Evolutionary conservation across 2,113 vertebrate genomes (phyloP).

Genomic region (Orycteropus afer): DNA sequence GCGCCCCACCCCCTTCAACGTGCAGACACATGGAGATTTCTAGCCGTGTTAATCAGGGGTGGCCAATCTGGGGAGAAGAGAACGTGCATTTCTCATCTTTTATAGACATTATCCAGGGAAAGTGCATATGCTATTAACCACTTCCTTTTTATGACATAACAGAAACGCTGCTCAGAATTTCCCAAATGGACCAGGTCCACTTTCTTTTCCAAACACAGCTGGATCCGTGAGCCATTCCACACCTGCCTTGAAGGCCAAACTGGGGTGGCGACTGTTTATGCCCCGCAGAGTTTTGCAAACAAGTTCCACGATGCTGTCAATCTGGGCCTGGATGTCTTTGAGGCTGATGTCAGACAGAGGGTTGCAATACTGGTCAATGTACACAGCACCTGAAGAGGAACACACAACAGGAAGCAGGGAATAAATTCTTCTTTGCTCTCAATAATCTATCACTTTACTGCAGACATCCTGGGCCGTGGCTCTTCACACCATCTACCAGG

Average conservation of each 20-base stretch:
- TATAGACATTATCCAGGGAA: neutral
- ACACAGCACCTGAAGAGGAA: slow-evolving; percentile 90
- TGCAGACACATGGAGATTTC: rapidly evolving
- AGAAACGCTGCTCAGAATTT: neutral
- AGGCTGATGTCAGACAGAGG: slow-evolving; percentile 94
- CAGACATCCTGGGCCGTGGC: neutral
- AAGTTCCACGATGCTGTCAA: slow-evolving; percentile 92
- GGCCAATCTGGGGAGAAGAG: neutral
- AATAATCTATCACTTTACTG: neutral
- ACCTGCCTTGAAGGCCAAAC: slow-evolving; percentile 90
- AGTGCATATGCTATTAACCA: neutral
- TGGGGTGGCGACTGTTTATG: slow-evolving; percentile 94
- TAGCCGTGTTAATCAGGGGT: no score
- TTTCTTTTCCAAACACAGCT: neutral
- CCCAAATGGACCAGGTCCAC: neutral
- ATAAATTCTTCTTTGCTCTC: no score
- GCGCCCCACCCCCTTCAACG: neutral
- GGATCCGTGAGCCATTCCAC: slow-evolving; percentile 52
- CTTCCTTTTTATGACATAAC: neutral
- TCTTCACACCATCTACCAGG: neutral
- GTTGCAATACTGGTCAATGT: slow-evolving; percentile 98
- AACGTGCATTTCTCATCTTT: neutral
- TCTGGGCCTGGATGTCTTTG: slow-evolving; percentile 90
- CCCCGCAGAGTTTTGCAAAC: slow-evolving; percentile 92
- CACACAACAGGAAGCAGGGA: neutral